A percentile compares a stretch with the other conserved stretches of the same genome.
These are phyloP conservation scores for Psittacus erithacus DNA, from an alignment of 2,113 vertebrate species.

Conservation along the genomic window DNA sequence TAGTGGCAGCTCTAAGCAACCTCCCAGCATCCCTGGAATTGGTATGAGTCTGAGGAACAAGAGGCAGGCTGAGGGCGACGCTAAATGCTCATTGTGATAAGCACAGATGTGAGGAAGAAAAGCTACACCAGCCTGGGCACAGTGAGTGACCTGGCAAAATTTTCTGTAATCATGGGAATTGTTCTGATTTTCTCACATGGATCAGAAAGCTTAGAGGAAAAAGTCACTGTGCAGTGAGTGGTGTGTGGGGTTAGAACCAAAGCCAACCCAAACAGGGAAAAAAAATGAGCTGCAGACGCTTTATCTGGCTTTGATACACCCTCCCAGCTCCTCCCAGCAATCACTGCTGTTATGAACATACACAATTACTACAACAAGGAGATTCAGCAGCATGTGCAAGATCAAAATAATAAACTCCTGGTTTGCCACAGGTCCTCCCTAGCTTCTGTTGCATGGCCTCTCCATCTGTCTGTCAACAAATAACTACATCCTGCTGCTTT, in stretches of 20 bases:
- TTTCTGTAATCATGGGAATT: background rate
- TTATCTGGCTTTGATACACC: constrained; percentile 70
- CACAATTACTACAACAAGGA: constrained; percentile 36
- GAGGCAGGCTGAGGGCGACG: background rate
- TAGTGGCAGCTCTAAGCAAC: background rate
- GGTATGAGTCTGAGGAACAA: background rate
- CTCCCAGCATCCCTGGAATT: background rate
- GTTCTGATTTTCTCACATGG: background rate
- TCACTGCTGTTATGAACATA: constrained; percentile 16
- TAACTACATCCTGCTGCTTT: background rate
- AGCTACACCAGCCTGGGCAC: background rate
- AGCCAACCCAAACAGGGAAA: background rate
- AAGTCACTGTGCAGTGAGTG: constrained; percentile 29
- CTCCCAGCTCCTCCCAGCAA: constrained; percentile 54
- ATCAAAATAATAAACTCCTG: constrained; percentile 53
- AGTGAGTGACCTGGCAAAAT: background rate
- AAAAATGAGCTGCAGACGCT: constrained; percentile 29
- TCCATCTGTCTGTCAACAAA: constrained; percentile 34
- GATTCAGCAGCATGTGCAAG: constrained; percentile 1
- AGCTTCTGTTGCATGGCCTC: constrained; percentile 27
- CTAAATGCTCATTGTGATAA: background rate
- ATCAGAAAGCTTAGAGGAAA: background rate
- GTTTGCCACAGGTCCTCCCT: constrained; percentile 16
- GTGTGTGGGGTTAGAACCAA: constrained; percentile 7
- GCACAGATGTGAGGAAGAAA: background rate